phyloP scores from a whole-genome alignment of 2,113 vertebrate genomes.

The Copsychus sechellarum region DNA sequence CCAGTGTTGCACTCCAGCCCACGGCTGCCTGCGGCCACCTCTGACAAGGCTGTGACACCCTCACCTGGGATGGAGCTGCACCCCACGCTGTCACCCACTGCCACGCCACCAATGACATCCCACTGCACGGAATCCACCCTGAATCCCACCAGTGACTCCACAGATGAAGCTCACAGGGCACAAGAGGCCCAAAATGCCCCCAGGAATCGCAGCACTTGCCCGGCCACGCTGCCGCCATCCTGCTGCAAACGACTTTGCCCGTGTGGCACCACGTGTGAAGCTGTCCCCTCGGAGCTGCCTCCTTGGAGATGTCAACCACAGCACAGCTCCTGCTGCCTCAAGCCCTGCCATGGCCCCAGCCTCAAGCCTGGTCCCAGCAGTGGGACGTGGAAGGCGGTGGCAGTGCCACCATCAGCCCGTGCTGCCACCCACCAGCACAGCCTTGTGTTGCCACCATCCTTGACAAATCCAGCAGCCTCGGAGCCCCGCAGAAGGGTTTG shows the following conservation, averaged over 20 bases:
- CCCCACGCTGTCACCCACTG: rapidly evolving
- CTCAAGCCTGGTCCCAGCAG: rapidly evolving
- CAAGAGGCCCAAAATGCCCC: background rate
- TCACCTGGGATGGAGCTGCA: background rate
- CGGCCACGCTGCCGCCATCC: rapidly evolving
- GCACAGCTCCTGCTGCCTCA: background rate
- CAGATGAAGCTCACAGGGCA: rapidly evolving
- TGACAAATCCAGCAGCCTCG: rapidly evolving
- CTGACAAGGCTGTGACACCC: background rate
- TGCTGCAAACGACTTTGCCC: background rate
- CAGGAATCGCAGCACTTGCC: rapidly evolving
- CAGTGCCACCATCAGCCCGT: background rate
- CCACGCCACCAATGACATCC: rapidly evolving
- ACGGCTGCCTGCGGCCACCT: background rate
- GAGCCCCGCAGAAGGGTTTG: rapidly evolving
- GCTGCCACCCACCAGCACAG: background rate
- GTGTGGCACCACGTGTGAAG: rapidly evolving
- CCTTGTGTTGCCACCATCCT: background rate
- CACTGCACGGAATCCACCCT: background rate
- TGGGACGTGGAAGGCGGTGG: background rate
- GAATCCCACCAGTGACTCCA: rapidly evolving
- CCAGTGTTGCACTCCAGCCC: background rate
- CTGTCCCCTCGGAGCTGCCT: rapidly evolving
- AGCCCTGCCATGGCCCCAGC: background rate
- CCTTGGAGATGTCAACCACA: rapidly evolving